phyloP scores from a whole-genome alignment of 2,888 invertebrate genomes.

The Caenorhabditis sinica region DNA sequence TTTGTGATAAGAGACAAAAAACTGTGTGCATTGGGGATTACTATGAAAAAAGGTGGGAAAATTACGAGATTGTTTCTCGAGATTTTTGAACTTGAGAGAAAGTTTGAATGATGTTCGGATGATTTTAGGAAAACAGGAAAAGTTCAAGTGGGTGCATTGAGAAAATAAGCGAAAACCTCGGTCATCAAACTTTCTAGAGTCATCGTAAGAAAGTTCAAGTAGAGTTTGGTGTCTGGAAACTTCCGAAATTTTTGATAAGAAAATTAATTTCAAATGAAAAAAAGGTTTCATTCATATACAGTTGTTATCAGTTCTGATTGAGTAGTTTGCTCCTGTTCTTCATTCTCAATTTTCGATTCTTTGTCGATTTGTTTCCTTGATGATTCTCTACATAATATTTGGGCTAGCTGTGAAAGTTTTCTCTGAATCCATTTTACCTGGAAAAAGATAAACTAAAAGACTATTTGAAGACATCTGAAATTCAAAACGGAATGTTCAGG shows the following conservation, averaged over 20 bases:
- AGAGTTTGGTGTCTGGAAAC: too few species aligned
- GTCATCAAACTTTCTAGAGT: background rate
- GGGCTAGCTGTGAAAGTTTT: background rate
- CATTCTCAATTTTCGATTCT: background rate
- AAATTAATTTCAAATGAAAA: background rate
- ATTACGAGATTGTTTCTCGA: slow-evolving; percentile 18
- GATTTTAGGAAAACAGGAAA: background rate
- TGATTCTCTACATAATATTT: background rate
- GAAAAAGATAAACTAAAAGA: background rate
- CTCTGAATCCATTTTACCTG: slow-evolving; percentile 22
- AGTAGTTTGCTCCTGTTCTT: slow-evolving; percentile 5
- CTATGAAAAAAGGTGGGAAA: slow-evolving; percentile 36
- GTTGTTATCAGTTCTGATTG: background rate
- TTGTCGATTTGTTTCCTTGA: background rate
- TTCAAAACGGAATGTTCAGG: too few species aligned
- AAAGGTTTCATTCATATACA: background rate
- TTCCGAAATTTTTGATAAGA: background rate
- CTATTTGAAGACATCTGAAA: background rate
- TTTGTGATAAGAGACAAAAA: slow-evolving; percentile 24
- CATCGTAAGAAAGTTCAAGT: background rate
- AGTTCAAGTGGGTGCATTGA: too few species aligned
- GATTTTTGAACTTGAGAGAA: slow-evolving; percentile 3
- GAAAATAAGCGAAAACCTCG: background rate
- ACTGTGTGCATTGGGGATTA: slow-evolving; percentile 25
- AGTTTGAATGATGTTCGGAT: background rate